Conservation (phyloP, 2,888 invertebrate species). For the Clivina fossor region DNA sequence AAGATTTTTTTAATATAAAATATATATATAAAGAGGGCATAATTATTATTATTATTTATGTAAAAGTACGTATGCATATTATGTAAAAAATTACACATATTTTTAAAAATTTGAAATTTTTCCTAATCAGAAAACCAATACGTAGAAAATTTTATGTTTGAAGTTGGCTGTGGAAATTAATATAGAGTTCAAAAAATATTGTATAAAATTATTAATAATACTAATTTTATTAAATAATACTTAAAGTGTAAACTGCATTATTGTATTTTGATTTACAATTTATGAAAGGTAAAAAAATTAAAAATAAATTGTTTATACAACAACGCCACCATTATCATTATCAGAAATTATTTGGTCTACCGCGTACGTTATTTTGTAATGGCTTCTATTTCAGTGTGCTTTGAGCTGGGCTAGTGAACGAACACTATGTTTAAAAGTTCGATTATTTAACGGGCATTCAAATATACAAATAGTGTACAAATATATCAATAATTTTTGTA, state of each 20-base stretch:
- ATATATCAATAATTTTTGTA: neutral
- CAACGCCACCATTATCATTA: neutral
- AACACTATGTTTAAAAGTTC: constrained; percentile 16
- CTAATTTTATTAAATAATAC: neutral
- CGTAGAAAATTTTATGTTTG: too few species aligned
- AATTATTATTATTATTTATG: too few species aligned
- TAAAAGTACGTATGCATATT: too few species aligned
- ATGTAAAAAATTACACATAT: too few species aligned
- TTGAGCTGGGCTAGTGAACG: constrained; percentile 14
- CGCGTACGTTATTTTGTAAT: constrained; percentile 11
- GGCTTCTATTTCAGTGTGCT: constrained; percentile 13
- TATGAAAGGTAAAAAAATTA: neutral
- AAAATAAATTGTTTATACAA: neutral
- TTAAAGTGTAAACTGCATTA: neutral
- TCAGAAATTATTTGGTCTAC: neutral
- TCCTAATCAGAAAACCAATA: too few species aligned
- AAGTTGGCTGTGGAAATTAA: too few species aligned
- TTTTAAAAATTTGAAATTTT: too few species aligned
- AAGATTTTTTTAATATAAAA: too few species aligned
- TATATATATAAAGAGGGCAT: too few species aligned
- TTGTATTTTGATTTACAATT: neutral
- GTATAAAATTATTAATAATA: too few species aligned
- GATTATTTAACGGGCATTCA: constrained; percentile 24
- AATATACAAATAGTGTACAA: constrained; percentile 13
- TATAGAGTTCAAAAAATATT: too few species aligned